phyloP scores from a whole-genome alignment of 2,797 vertebrate genomes.

The Pantherophis vulpinus region DNA sequence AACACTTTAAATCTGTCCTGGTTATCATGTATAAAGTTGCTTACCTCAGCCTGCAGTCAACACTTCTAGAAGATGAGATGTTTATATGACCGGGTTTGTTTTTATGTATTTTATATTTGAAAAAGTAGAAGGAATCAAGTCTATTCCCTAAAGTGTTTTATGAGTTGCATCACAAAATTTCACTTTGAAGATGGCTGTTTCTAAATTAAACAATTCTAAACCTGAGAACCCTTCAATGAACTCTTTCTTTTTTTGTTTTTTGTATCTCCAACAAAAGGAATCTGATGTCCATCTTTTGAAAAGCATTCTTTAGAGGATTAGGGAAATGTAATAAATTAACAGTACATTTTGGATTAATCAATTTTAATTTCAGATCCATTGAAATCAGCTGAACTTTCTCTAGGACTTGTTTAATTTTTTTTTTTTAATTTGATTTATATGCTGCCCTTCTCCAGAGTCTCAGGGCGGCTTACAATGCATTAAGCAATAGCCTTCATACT shows the following conservation, averaged over 20 bases:
- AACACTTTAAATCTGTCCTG: neutral
- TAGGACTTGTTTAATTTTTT: neutral
- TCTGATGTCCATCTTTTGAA: neutral
- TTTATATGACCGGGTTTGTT: neutral
- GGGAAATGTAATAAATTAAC: neutral
- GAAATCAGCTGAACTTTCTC: neutral
- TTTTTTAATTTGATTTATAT: no score
- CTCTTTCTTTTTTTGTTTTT: neutral
- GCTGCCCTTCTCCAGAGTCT: no score
- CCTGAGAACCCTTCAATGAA: neutral
- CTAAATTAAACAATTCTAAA: neutral
- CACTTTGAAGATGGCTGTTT: neutral
- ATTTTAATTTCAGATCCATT: neutral
- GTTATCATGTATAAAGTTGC: neutral
- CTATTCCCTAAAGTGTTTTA: neutral
- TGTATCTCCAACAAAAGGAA: neutral
- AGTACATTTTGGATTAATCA: neutral
- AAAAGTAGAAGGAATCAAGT: neutral
- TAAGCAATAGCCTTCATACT: no score
- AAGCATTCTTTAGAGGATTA: neutral
- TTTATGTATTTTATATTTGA: neutral
- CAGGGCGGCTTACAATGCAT: no score
- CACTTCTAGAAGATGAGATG: neutral
- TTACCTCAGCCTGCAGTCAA: neutral
- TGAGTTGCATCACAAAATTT: neutral